These are phyloP conservation scores for Myotis yumanensis DNA, from an alignment of 2,113 vertebrate species.

Conservation along the genomic window DNA sequence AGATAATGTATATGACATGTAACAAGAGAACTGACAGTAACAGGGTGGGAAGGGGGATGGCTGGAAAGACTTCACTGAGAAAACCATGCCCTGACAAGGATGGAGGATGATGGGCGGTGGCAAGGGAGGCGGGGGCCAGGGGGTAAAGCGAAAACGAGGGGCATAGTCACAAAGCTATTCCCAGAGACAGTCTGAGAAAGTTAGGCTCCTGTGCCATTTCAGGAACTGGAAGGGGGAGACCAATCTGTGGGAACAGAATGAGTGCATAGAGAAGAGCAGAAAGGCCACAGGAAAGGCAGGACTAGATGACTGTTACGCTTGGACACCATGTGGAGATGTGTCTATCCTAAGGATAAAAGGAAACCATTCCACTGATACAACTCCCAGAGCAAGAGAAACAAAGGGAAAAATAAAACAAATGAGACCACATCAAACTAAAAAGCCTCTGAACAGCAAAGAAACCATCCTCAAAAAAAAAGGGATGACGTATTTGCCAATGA, in stretches of 20 bases:
- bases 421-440: too few relatives aligned
- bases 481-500: too few relatives aligned
- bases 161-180: neutral
- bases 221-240: neutral
- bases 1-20: neutral
- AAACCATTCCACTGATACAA: neutral
- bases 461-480: too few relatives aligned
- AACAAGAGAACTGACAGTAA: neutral
- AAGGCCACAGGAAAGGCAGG: neutral
- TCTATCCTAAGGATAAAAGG: neutral
- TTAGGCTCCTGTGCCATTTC: neutral
- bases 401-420: too few relatives aligned
- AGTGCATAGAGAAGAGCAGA: neutral
- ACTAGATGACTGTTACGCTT: fast-evolving
- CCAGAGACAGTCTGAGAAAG: neutral
- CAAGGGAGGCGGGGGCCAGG: too few relatives aligned
- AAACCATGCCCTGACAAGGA: neutral
- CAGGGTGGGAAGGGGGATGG: neutral
- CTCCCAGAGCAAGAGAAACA: neutral
- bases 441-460: too few relatives aligned
- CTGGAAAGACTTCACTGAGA: neutral
- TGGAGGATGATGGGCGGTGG: neutral
- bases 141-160: neutral
- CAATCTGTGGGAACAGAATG: neutral
- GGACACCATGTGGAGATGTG: fast-evolving